Evolutionary conservation across 2,888 invertebrate species (phyloP), one percentile per base, ranked within the genome.

Genomic region (Abrostola triplasia): DNA sequence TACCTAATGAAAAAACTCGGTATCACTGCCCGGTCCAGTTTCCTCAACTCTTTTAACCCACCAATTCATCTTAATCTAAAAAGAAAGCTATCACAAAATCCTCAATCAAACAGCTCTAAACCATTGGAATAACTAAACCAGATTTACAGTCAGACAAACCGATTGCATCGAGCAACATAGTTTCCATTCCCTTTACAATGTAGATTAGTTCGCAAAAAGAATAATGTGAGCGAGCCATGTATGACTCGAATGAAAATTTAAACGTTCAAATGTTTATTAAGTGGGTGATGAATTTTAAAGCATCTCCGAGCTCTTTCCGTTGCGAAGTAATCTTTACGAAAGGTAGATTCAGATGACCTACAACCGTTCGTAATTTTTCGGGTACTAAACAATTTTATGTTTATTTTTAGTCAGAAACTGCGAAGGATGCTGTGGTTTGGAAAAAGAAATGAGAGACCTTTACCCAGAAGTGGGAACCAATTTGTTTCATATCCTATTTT

Each of bases 201-300:
- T 77, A 85, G 83, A 86, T 85, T 82, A 84, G 80, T 84, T 80
- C 79, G 59, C 67, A 60, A 70, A 70, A 73, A 80, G 80, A 82
- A 80, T 82, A 77, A 83, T 81, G 80, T 73, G 61, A 59, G 53
- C 59, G 51, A 12, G 56, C 52, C 48, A 69, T 73, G 65, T 77
- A 77, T 70, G 67, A 50, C 41, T 62, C 13, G 11, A 9, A 64
- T 76, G 66, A 74, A 76, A 76, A 63, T 74, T 76, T 76, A 48
- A 71, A 44, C 64, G 56, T 41, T 63, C 72, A 64, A 74, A 76
- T 76, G 76, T 77, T 74, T 76, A 74, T 72, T 72, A 77, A 76
- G 77, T 77, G 72, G 64, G 65, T 72, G 71, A 74, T 77, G 72
- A 74, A 76, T 76, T 77, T 71, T 71, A 77, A 74, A 76, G 49